Percentiles rank a stretch among this genome's conserved stretches.
phyloP scores from a whole-genome alignment of 2,888 invertebrate genomes.

The Clepsis dumicolana region DNA sequence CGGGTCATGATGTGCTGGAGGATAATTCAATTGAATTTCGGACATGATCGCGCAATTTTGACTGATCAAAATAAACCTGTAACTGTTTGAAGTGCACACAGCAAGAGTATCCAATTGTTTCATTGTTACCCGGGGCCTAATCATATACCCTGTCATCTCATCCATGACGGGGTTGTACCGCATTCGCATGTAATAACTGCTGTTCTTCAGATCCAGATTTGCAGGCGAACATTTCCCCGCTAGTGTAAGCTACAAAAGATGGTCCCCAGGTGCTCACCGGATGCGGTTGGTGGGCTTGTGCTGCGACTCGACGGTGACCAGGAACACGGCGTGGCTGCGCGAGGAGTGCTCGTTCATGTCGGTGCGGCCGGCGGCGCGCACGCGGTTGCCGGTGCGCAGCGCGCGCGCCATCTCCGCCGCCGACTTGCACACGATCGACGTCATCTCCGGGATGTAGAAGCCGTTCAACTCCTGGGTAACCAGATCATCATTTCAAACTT shows the following conservation, averaged over 20 bases:
- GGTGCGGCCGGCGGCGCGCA: conserved; percentile 97
- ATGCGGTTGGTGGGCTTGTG: conserved; percentile 76
- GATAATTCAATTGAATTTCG: conserved; percentile 7
- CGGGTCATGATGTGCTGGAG: conserved; percentile 14
- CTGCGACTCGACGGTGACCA: conserved; percentile 97
- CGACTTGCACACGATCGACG: conserved; percentile 97
- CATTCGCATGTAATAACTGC: too few species aligned
- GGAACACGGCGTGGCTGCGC: conserved; percentile 98
- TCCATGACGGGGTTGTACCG: too few species aligned
- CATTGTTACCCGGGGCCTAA: too few species aligned
- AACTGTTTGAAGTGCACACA: not conserved
- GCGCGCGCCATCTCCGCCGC: conserved; percentile 97
- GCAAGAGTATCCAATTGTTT: too few species aligned
- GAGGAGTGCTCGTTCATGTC: conserved; percentile 99
- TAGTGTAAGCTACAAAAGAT: not conserved
- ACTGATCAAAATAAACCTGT: not conserved
- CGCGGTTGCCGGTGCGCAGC: conserved; percentile 97
- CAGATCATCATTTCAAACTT: not conserved
- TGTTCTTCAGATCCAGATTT: too few species aligned
- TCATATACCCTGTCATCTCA: too few species aligned
- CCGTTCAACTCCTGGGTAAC: conserved; percentile 87
- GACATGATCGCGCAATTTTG: not conserved
- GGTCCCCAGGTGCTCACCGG: conserved; percentile 63
- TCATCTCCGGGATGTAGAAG: conserved; percentile 98
- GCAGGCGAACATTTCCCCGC: not conserved